A percentile compares a stretch with the other conserved stretches of the same genome.
These are phyloP conservation scores for Vulpes lagopus DNA, from an alignment of 2,113 vertebrate genomes.

Conservation along the genomic window DNA sequence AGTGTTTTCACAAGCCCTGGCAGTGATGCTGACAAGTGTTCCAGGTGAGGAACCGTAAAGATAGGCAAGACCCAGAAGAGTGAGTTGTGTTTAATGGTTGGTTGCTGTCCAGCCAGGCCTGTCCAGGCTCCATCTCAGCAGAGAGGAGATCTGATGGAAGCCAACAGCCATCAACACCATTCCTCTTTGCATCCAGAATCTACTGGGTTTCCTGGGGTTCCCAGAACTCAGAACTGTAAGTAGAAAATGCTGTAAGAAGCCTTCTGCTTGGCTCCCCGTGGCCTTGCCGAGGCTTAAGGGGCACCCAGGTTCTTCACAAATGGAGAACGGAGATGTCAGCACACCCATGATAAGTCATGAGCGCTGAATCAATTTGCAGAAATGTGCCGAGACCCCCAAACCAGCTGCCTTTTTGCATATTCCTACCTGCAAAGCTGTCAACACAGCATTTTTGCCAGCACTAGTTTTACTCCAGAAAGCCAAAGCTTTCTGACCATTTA, in stretches of 20 bases:
- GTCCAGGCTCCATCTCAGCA: neutral
- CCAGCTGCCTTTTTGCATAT: slow-evolving; percentile 72
- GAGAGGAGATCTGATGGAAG: neutral
- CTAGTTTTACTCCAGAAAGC: slow-evolving; percentile 60
- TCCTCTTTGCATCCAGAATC: neutral
- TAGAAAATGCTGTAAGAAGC: neutral
- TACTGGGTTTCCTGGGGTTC: neutral
- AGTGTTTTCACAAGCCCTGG: neutral
- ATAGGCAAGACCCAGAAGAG: neutral
- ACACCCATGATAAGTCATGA: neutral
- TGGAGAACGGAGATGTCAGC: slow-evolving; percentile 67
- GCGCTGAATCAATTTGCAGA: slow-evolving; percentile 8
- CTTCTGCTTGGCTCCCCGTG: neutral
- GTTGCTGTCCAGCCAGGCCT: neutral
- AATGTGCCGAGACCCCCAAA: slow-evolving; percentile 57
- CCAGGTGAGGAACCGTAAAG: neutral
- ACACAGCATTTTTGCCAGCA: slow-evolving; percentile 64
- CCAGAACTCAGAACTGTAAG: neutral
- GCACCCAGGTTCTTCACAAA: slow-evolving; percentile 54
- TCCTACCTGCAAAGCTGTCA: slow-evolving; percentile 73
- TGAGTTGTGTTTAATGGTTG: neutral
- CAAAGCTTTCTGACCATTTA: slow-evolving; percentile 24
- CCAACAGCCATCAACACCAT: too few species aligned
- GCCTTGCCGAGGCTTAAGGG: slow-evolving; percentile 57
- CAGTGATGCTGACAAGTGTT: too few species aligned